Evolutionary conservation across 2,888 invertebrate species (phyloP).

Genomic region (Tiliacea aurago): DNA sequence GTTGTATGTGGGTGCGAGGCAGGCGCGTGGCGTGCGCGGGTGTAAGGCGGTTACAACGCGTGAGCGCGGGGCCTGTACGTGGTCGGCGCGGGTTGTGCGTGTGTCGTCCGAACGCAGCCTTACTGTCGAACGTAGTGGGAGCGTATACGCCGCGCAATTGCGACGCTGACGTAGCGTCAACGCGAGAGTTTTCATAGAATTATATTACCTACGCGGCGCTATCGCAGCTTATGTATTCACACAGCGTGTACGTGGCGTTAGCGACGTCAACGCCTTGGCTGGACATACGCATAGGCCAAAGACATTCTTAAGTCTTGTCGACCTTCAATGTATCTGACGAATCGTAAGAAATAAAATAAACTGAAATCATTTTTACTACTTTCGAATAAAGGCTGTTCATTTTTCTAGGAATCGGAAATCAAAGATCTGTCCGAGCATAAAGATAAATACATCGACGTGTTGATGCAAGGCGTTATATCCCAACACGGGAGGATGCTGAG

Average conservation of each 20-base stretch:
- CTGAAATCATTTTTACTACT: neutral
- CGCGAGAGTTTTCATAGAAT: neutral
- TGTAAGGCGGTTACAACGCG: too few relatives aligned
- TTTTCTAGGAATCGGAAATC: conserved; percentile 92
- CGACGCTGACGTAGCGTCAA: neutral
- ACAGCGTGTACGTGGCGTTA: neutral
- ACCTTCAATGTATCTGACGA: neutral
- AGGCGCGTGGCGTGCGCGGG: too few relatives aligned
- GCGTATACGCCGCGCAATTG: neutral
- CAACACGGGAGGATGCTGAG: conserved; percentile 92
- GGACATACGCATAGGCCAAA: neutral
- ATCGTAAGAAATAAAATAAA: conserved; percentile 17
- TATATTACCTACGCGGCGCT: neutral
- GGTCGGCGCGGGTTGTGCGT: too few relatives aligned
- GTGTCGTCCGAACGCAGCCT: too few relatives aligned
- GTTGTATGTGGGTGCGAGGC: too few relatives aligned
- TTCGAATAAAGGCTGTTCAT: neutral
- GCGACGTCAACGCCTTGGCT: neutral
- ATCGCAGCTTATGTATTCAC: neutral
- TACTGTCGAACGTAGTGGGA: neutral
- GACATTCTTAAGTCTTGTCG: neutral
- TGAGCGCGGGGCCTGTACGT: too few relatives aligned
- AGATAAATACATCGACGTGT: conserved; percentile 94
- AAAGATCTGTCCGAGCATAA: conserved; percentile 93
- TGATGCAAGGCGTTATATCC: conserved; percentile 94